Conservation (phyloP, 2,797 vertebrate species). For the Typhlichthys eigenmanni region DNA sequence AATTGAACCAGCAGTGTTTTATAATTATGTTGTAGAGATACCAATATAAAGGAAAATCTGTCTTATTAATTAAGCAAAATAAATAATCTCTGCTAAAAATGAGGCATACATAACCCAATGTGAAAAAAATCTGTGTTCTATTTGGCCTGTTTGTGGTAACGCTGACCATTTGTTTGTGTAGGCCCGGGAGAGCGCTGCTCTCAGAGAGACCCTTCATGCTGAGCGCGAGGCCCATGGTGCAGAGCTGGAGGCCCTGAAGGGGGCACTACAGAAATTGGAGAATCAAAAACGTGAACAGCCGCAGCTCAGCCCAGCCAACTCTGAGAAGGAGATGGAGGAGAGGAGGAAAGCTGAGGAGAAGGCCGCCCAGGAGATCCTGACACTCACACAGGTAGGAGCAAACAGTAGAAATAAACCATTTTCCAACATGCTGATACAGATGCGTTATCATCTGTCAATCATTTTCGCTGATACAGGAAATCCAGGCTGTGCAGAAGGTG, state of each 20-base stretch:
- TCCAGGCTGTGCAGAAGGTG: conserved; percentile 58
- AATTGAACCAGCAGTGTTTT: too few relatives aligned
- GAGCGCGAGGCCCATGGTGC: conserved; percentile 54
- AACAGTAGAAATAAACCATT: background rate
- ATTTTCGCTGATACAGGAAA: conserved; percentile 52
- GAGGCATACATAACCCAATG: too few relatives aligned
- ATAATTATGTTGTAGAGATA: too few relatives aligned
- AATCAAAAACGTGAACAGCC: conserved; percentile 37
- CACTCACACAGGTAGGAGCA: conserved; percentile 63
- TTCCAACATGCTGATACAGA: background rate
- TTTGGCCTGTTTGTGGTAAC: too few relatives aligned
- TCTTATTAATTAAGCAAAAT: too few relatives aligned
- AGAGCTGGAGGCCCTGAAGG: conserved; percentile 67
- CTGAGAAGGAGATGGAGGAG: conserved; percentile 63
- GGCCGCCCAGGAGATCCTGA: conserved; percentile 60
- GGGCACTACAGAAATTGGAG: conserved; percentile 52
- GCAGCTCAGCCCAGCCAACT: conserved; percentile 38
- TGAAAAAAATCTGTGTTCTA: too few relatives aligned
- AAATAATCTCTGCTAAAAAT: too few relatives aligned
- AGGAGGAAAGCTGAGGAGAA: conserved; percentile 57
- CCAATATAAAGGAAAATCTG: too few relatives aligned
- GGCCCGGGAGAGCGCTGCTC: conserved; percentile 68
- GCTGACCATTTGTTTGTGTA: conserved; percentile 27
- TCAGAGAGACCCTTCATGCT: conserved; percentile 65
- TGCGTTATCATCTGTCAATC: background rate